A percentile compares a stretch with the other conserved stretches of the same genome.
phyloP scores from a whole-genome alignment of 2,113 vertebrate species.

The Heterochromis multidens region DNA sequence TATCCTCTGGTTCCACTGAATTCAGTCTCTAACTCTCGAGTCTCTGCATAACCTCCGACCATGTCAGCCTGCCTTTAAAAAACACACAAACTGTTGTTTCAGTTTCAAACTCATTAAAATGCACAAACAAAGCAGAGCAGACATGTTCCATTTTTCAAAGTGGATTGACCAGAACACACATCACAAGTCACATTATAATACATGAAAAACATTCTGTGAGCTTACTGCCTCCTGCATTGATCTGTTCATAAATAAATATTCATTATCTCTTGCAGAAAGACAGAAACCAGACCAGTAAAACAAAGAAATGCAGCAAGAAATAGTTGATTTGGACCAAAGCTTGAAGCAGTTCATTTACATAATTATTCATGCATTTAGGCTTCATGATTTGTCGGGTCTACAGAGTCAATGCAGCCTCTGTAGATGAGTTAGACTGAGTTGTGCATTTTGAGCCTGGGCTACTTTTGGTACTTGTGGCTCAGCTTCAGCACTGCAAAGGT shows the following conservation, averaged over 20 bases:
- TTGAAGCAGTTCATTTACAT: background rate
- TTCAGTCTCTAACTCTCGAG: too few species aligned
- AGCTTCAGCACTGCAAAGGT: background rate
- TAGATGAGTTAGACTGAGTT: background rate
- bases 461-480: background rate
- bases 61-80: background rate
- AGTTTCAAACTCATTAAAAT: too few species aligned
- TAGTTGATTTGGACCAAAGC: background rate
- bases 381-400: background rate
- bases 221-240: background rate
- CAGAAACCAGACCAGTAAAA: background rate
- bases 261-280: background rate
- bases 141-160: too few species aligned
- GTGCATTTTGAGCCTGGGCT: background rate
- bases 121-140: too few species aligned
- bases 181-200: background rate
- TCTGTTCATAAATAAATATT: background rate
- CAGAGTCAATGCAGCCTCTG: background rate
- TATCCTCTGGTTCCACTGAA: background rate
- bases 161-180: background rate
- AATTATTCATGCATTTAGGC: accelerated
- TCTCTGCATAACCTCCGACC: background rate
- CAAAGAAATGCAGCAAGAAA: background rate
- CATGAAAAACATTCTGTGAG: background rate
- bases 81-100: background rate